Base-by-base conservation (phyloP, 2,113 vertebrate genomes). In the Oceanites oceanicus region DNA sequence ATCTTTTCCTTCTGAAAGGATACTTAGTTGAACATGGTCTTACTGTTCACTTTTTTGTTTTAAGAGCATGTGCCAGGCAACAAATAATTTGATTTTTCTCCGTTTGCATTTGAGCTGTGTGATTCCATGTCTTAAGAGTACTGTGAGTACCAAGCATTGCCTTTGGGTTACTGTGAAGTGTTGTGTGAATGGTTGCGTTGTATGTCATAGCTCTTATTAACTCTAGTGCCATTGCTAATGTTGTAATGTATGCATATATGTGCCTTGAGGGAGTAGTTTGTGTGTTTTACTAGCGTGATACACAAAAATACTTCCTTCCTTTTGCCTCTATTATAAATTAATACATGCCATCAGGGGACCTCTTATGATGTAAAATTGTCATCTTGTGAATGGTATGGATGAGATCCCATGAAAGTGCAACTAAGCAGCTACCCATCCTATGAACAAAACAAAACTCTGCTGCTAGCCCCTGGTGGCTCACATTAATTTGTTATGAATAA, bases 261-360 rank as follows among this genome's bases (percentile, higher is more conserved):
- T 97, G 93, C 86, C 97, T 94, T 95, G 52, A 88, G 98, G 97
- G 98, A 97, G 91, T 81, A 96, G 94, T 97, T 97, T 95, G 86
- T 97, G 92, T 98, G 96, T 95, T 97, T 98, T 98, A 97, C 95
- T 96, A 95, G 96, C 3, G 3, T 92, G 88, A 96, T 96, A 97
- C 88, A 96, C 96, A 97, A 96, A 96, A 97, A 95, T 89, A 88
- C 94, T 96, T 91, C 77, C 73, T 97, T 97, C 96, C 94, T 94
- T 96, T 97, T 96, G 73, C 91, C 44, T 98, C 72, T 55, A 87
- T 97, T 97, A 97, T 98, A 96, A 97, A 98, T 98, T 98, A 98
- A 98, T 97, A 98, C 95, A 96, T 91, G 86, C 88, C 97, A 95
- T 90, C 97, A 93, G 65, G 97, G 96, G 97, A 97, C 96, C 95